Evolutionary conservation across 2,888 invertebrate genomes (phyloP), one percentile per base, ranked within the genome.

Genomic region (Eupithecia vulgata): DNA sequence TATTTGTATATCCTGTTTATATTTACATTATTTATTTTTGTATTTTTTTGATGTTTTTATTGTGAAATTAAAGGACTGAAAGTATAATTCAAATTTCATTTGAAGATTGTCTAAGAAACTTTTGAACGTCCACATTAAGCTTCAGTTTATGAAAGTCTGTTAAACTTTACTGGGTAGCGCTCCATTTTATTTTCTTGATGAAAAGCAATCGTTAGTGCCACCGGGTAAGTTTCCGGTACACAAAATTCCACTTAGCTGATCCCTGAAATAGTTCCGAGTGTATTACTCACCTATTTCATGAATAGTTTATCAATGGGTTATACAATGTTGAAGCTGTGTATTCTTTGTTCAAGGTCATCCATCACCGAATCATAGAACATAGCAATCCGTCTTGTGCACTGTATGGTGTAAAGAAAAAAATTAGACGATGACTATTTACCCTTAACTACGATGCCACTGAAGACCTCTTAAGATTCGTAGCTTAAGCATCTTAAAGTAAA

Each of bases 161-260:
- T 6, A 65, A 21, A 57, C 57, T 25, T 57, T 25, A 25, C 57
- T 10, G 17, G 34, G 7, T 34, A 34, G 61, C 17, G 61, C 15
- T 34, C 37, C 37, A 57, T 72, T 68, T 42, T 62, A 59, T 42
- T 57, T 57, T 68, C 68, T 57, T 67, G 57, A 57, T 68, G 68
- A 68, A 57, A 68, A 57, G 57, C 68, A 52, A 10, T 68, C 35
- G 68, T 68, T 68, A 68, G 68, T 65, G 40, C 52, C 25, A 25
- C 17, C 48, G 64, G 13, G 64, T 48, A 68, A 72, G 52, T 68
- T 71, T 65, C 45, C 21, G 69, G 45, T 59, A 77, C 75, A 74
- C 65, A 72, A 74, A 74, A 74, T 48, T 68, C 72, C 74, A 77
- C 75, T 77, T 77, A 71, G 71, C 57, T 34, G 35, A 67, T 66